These are phyloP conservation scores for Blomia tropicalis DNA, from an alignment of 2,888 invertebrate genomes.

Conservation along the genomic window DNA sequence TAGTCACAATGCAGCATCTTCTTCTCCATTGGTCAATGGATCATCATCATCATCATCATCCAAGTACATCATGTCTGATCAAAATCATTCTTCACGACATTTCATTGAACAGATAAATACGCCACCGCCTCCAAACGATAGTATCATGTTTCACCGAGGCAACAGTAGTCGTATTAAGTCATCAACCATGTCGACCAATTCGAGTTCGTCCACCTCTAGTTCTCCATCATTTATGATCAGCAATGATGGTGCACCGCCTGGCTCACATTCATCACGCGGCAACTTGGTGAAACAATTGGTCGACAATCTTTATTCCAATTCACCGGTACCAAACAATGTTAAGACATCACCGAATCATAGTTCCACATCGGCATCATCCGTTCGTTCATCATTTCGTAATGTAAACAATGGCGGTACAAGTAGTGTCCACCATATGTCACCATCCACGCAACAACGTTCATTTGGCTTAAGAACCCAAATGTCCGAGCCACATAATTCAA, in stretches of 20 bases:
- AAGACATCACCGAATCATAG: background rate
- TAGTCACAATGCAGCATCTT: background rate
- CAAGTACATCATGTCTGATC: background rate
- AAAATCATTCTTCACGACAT: background rate
- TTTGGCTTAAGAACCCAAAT: background rate
- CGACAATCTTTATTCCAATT: background rate
- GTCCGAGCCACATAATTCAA: background rate
- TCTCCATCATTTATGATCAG: background rate
- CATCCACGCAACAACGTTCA: background rate
- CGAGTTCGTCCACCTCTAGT: constrained; percentile 1
- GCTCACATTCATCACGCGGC: background rate
- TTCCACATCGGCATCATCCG: background rate
- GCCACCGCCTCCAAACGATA: background rate
- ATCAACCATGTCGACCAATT: too few species aligned
- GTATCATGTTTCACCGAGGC: background rate
- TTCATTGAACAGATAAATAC: background rate
- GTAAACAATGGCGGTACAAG: background rate
- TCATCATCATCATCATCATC: background rate
- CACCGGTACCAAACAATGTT: background rate
- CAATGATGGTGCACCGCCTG: background rate
- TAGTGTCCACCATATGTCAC: background rate
- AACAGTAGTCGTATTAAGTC: background rate
- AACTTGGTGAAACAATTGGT: constrained; percentile 4
- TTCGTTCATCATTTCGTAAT: background rate
- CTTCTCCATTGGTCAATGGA: constrained; percentile 6